Percentiles rank a stretch among this genome's conserved stretches.
Conservation (phyloP, 2,888 invertebrate genomes). For the Acleris laterana region DNA sequence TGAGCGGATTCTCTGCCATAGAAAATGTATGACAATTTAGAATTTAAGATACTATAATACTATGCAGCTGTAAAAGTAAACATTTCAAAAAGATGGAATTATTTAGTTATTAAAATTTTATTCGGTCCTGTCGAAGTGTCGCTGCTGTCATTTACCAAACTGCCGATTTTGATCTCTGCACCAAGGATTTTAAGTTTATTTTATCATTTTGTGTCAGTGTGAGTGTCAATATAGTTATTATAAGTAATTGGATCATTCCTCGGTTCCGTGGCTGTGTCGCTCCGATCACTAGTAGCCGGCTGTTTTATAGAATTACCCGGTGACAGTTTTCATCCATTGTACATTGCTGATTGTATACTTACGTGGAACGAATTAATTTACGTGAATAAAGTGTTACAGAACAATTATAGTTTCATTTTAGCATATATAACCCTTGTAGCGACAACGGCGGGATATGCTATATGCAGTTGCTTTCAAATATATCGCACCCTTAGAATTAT, state of each 20-base stretch:
- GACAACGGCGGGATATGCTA: too few species aligned
- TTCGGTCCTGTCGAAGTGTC: neutral
- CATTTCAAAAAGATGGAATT: too few species aligned
- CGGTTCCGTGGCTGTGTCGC: slow-evolving; percentile 15
- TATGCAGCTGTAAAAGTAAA: too few species aligned
- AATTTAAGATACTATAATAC: too few species aligned
- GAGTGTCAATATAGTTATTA: slow-evolving; percentile 7
- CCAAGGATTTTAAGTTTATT: slow-evolving; percentile 19
- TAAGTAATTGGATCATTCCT: slow-evolving; percentile 27
- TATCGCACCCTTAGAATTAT: too few species aligned
- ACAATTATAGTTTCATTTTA: neutral
- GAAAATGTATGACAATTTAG: too few species aligned
- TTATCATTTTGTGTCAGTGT: slow-evolving; percentile 6
- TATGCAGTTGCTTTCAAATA: too few species aligned
- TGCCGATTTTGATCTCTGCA: slow-evolving; percentile 28
- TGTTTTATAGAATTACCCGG: slow-evolving; percentile 3
- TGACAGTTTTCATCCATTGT: slow-evolving; percentile 17
- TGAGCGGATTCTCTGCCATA: too few species aligned
- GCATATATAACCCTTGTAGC: neutral
- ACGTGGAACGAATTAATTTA: slow-evolving; percentile 25
- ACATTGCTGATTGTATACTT: slow-evolving; percentile 25
- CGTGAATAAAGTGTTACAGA: slow-evolving; percentile 34
- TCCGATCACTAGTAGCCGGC: slow-evolving; percentile 4
- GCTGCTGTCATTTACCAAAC: slow-evolving; percentile 11
- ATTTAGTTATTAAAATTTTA: too few species aligned